These are phyloP conservation scores for Balaenoptera acutorostrata DNA, from an alignment of 2,113 vertebrate species.

Conservation along the genomic window DNA sequence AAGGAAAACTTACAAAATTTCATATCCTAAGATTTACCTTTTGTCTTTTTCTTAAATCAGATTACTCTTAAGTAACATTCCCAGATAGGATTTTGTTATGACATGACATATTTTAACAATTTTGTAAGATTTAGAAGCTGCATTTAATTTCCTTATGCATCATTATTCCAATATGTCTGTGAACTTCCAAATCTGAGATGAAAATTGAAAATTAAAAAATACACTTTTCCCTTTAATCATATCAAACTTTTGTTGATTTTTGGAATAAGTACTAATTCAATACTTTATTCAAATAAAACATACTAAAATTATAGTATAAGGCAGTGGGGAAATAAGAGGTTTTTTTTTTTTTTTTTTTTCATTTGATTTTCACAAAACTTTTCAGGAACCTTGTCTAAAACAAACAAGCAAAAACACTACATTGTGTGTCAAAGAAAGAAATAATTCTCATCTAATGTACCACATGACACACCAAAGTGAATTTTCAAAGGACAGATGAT, in stretches of 20 bases:
- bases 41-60: neutral
- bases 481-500: neutral
- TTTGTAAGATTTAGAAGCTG: neutral
- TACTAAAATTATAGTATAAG: neutral
- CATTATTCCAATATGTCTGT: neutral
- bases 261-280: neutral
- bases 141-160: neutral
- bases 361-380: neutral
- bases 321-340: neutral
- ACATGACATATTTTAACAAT: neutral
- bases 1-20: conserved; percentile 25
- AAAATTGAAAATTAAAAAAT: conserved; percentile 1
- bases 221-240: neutral
- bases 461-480: neutral
- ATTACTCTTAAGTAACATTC: neutral
- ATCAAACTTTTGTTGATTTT: neutral
- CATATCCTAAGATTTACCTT: neutral
- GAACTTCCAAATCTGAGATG: neutral
- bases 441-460: neutral
- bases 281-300: neutral
- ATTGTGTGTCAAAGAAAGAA: neutral
- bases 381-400: neutral
- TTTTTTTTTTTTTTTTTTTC: neutral
- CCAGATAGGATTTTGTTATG: neutral
- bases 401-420: neutral